phyloP scores from a whole-genome alignment of 2,797 vertebrate species.

The Coregonus ussuriensis region DNA sequence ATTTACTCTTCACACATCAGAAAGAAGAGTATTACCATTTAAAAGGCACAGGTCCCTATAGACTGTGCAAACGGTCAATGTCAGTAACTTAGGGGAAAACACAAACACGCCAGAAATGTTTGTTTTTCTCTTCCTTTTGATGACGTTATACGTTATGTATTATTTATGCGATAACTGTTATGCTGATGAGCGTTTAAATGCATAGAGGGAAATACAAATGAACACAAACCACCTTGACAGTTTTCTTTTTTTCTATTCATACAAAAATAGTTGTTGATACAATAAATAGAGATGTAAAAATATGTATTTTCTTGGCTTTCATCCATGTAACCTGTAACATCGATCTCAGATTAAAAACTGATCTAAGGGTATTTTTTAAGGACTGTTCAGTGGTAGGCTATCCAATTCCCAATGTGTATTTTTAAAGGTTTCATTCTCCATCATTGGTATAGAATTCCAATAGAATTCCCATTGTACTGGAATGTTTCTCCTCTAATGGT shows the following conservation, averaged over 20 bases:
- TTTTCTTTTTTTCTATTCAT: not conserved
- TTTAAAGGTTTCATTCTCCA: not conserved
- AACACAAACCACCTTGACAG: conserved; percentile 21
- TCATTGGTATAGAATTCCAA: not conserved
- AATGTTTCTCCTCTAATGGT: conserved; percentile 15
- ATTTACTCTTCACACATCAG: not conserved
- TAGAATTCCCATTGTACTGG: conserved; percentile 11
- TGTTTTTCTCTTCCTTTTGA: conserved; percentile 36
- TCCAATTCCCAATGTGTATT: too few species aligned
- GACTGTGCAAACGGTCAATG: not conserved
- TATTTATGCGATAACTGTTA: conserved; percentile 39
- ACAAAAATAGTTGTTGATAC: not conserved
- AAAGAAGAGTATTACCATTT: conserved; percentile 1
- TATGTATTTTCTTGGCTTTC: not conserved
- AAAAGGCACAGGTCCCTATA: conserved; percentile 7
- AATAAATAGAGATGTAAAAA: not conserved
- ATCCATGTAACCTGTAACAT: not conserved
- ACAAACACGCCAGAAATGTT: conserved; percentile 25
- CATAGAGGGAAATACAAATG: conserved; percentile 48
- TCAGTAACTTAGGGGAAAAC: conserved; percentile 8
- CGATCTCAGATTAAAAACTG: not conserved
- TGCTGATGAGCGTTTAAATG: conserved; percentile 50
- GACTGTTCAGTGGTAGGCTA: too few species aligned
- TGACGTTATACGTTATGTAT: conserved; percentile 19
- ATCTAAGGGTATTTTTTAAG: not conserved